Base-by-base conservation (phyloP, 2,888 invertebrate species). In the Temnothorax rugatulus region DNA sequence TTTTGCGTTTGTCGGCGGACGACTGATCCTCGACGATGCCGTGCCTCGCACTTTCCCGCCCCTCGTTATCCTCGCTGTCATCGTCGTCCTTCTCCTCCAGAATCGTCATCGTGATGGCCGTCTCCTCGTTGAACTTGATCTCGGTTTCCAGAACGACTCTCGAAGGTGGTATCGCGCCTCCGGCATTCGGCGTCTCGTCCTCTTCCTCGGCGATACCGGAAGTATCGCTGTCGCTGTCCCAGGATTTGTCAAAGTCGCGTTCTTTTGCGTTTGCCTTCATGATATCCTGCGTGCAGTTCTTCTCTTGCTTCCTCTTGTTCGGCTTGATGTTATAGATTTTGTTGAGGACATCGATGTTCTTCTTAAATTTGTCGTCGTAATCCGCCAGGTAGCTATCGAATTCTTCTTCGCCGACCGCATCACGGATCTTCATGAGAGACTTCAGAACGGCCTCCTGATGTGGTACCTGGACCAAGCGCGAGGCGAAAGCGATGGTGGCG, bases 51-150 rank as follows among this genome's bases (percentile, higher is more conserved):
- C 79, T 91, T 64, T 92, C 93, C 11, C 83, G 79, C 9, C 86
- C 84, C 9, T 86, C 88, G 2, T 73, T 84, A 3, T 82, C 76
- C 18, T 85, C 86, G 73, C 94, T 93, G 61, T 92, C 93, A 3
- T 89, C 86, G 25, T 91, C 89, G 9, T 96, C 95, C 87, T 96
- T 96, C 92, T 97, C 97, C 94, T 98, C 98, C 34, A 98, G 95
- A 79, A 98, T 97, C 52, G 98, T 97, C 97, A 98, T 98, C 0
- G 97, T 98, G 52, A 98, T 97, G 0, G 97, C 97, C 0, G 97
- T 97, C 85, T 97, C 97, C 18, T 97, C 97, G 92, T 97, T 97
- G 87, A 98, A 97, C 92, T 97, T 97, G 41, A 98, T 97, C 95
- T 98, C 98, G 0, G 98, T 98, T 95, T 98, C 98, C 91, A 98